A percentile compares a stretch with the other conserved stretches of the same genome.
phyloP scores from a whole-genome alignment of 2,113 vertebrate genomes.

The Calypte anna region DNA sequence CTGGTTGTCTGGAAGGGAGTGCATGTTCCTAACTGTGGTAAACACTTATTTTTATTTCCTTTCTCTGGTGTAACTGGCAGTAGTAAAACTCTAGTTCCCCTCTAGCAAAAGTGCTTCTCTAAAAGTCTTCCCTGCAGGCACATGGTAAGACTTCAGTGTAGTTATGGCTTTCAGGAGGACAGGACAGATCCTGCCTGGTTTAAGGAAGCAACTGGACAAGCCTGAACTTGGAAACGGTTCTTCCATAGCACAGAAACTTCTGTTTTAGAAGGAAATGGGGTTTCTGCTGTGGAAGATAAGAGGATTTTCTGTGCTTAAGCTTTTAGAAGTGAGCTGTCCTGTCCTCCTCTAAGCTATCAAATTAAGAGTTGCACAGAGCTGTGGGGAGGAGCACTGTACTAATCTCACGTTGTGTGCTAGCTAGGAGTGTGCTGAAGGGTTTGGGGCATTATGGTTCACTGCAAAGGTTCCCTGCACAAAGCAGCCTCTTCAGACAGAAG shows the following conservation, averaged over 20 bases:
- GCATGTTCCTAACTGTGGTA: slow-evolving; percentile 40
- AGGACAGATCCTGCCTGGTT: not conserved
- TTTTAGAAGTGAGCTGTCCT: not conserved
- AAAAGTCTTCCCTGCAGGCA: slow-evolving; percentile 56
- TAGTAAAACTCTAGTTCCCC: slow-evolving; percentile 1
- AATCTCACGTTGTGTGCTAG: not conserved
- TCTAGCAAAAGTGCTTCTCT: slow-evolving; percentile 1
- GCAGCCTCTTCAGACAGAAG: not conserved
- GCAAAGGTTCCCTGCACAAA: not conserved
- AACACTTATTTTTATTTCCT: not conserved
- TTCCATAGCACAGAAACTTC: not conserved
- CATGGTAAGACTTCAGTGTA: not conserved
- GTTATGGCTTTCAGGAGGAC: not conserved
- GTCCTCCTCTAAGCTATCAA: not conserved
- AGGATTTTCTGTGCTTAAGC: not conserved
- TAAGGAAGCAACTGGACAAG: slow-evolving; percentile 15
- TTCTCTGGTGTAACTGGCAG: slow-evolving; percentile 37
- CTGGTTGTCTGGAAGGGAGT: slow-evolving; percentile 6
- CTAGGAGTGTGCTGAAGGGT: not conserved
- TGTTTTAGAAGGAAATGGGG: not conserved
- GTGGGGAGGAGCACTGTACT: slow-evolving; percentile 11
- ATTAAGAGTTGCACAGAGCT: not conserved
- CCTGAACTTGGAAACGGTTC: not conserved
- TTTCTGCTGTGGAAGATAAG: not conserved
- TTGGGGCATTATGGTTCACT: not conserved